phyloP scores from a whole-genome alignment of 2,113 vertebrate genomes.

The Rhipidura dahli region DNA sequence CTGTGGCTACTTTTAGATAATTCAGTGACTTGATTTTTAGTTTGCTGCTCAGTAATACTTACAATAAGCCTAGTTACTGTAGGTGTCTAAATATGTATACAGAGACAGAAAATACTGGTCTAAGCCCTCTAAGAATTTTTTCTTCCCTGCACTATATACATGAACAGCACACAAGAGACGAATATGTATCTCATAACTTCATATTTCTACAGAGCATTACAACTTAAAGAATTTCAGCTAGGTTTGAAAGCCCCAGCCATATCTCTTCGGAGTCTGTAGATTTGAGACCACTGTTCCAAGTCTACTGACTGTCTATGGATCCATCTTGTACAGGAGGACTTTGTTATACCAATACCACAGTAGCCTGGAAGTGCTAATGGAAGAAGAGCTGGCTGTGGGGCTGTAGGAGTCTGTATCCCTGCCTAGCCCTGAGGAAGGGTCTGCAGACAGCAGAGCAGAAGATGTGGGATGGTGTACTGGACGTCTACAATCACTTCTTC shows the following conservation, averaged over 20 bases:
- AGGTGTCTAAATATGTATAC: not conserved
- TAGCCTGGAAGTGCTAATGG: not conserved
- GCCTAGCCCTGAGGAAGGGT: not conserved
- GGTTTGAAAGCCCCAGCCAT: not conserved
- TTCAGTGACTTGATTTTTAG: not conserved
- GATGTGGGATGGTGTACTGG: too few relatives aligned
- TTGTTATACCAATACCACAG: not conserved
- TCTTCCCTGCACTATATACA: not conserved
- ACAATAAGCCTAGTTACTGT: not conserved
- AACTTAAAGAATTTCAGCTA: not conserved
- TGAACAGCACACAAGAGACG: not conserved
- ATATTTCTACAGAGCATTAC: not conserved
- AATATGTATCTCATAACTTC: not conserved
- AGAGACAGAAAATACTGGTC: not conserved
- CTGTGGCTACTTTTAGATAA: not conserved
- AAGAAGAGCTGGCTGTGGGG: not conserved
- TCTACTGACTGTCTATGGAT: not conserved
- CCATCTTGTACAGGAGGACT: not conserved
- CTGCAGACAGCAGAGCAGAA: not conserved
- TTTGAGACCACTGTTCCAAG: not conserved
- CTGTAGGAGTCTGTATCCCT: not conserved
- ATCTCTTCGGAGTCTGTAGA: not conserved
- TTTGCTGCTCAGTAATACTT: not conserved
- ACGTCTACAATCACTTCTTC: not conserved
- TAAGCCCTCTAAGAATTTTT: not conserved